Percentiles rank a stretch among this genome's conserved stretches.
phyloP scores from a whole-genome alignment of 2,888 invertebrate species.

The Azorinus chamasolen region DNA sequence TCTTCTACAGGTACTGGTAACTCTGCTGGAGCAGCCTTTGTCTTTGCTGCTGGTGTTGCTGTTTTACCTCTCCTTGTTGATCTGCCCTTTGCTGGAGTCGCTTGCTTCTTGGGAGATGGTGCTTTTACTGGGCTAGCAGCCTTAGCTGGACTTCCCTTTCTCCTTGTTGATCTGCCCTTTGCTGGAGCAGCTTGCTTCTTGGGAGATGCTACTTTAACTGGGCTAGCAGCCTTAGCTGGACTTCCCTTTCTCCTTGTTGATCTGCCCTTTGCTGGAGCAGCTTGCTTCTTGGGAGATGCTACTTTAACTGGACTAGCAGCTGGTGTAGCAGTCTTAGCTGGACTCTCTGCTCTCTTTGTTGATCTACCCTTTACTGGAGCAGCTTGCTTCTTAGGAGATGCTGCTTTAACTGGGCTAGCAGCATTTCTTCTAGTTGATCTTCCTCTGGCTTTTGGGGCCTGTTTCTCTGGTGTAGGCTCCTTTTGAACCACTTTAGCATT shows the following conservation, averaged over 20 bases:
- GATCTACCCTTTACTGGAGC: conserved; percentile 6
- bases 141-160: conserved; percentile 6
- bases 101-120: conserved; percentile 14
- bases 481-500: background rate
- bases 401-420: background rate
- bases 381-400: background rate
- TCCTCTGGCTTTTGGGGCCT: background rate
- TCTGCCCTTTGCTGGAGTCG: conserved; percentile 15
- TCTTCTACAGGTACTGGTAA: conserved; percentile 20
- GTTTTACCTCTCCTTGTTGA: too few relatives aligned
- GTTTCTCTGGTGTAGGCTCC: background rate
- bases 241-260: conserved; percentile 21
- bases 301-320: background rate
- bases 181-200: conserved; percentile 1
- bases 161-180: conserved; percentile 1
- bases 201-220: background rate
- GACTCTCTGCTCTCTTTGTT: conserved; percentile 21
- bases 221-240: conserved; percentile 26
- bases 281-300: background rate
- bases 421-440: conserved; percentile 13
- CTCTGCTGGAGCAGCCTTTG: conserved; percentile 46
- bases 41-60: conserved; percentile 39
- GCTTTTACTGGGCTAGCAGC: conserved; percentile 13
- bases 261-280: conserved; percentile 5
- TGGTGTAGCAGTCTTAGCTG: conserved; percentile 23